These are phyloP conservation scores for Willisornis vidua DNA, from an alignment of 2,113 vertebrate species.

Conservation along the genomic window DNA sequence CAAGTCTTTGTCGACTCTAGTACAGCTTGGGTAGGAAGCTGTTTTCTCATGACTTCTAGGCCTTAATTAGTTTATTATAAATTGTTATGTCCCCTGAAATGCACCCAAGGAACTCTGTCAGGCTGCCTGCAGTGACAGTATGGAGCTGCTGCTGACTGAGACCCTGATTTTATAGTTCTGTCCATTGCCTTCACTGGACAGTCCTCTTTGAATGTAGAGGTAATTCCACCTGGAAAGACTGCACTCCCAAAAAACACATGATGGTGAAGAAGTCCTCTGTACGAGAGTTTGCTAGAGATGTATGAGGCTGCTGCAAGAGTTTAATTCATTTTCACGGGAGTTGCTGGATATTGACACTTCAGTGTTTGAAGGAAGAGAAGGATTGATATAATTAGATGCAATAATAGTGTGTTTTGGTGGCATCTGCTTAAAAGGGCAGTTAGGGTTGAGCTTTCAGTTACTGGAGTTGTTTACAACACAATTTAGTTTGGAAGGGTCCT, in stretches of 20 bases:
- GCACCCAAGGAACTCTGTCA: not conserved
- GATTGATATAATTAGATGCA: not conserved
- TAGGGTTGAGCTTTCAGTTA: not conserved
- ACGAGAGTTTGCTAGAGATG: not conserved
- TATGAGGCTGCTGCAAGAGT: not conserved
- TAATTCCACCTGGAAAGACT: not conserved
- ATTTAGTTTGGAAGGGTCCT: not conserved
- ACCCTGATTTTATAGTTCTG: not conserved
- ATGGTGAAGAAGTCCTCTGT: not conserved
- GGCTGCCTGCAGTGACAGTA: not conserved
- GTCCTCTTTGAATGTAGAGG: not conserved
- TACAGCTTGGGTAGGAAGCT: not conserved
- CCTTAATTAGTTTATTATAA: not conserved
- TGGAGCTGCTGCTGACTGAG: not conserved
- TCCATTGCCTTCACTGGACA: not conserved
- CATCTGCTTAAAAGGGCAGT: not conserved
- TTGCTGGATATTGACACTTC: not conserved
- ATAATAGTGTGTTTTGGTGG: not conserved
- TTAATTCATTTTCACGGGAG: not conserved
- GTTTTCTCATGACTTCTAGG: not conserved
- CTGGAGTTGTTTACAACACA: not conserved
- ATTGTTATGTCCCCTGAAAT: accelerated
- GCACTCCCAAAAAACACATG: not conserved
- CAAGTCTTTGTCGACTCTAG: not conserved
- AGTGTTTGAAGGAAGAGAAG: not conserved